Evolutionary conservation across 1,140 invertebrate species (phyloP), one percentile per base, ranked within the genome.

Genomic region (Penaeus vannamei): DNA sequence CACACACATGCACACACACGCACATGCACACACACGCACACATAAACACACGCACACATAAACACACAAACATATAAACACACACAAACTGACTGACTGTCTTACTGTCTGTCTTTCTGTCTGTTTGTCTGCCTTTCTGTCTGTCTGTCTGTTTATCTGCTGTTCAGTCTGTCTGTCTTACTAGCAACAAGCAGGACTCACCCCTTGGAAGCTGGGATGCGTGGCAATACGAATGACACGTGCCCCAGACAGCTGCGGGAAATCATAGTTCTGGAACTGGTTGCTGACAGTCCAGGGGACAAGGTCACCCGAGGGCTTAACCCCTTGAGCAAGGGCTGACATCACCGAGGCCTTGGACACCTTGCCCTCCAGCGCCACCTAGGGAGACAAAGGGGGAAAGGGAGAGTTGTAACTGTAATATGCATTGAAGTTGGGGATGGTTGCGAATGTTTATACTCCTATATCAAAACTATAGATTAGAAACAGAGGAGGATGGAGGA

Each of bases 271-370:
- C 91, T 98, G 96, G 93, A 96, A 99, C 93, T 99, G 98, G 92
- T 99, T 98, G 10, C 97, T 97, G 1, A 99, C 94, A 42, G 98
- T 99, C 99, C 99, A 99, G 0, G 99, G 99, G 92, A 99, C 99
- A 19, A 99, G 94, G 94, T 99, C 99, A 10, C 99, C 99, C 12
- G 97, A 96, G 19, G 98, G 97, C 92, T 97, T 95, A 91, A 96
- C 96, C 5, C 98, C 98, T 91, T 96, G 94, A 0, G 96, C 95
- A 81, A 99, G 93, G 81, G 95, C 96, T 92, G 97, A 95, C 7
- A 94, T 94, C 59, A 99, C 95, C 4, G 95, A 96, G 92, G 94
- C 94, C 91, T 97, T 96, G 1, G 97, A 98, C 32, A 99, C 95
- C 93, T 98, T 95, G 23, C 99, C 99, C 95, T 99, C 99, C 53